A percentile compares a stretch with the other conserved stretches of the same genome.
Conservation (phyloP, 2,113 vertebrate genomes). For the Xyliphius kryptos region DNA sequence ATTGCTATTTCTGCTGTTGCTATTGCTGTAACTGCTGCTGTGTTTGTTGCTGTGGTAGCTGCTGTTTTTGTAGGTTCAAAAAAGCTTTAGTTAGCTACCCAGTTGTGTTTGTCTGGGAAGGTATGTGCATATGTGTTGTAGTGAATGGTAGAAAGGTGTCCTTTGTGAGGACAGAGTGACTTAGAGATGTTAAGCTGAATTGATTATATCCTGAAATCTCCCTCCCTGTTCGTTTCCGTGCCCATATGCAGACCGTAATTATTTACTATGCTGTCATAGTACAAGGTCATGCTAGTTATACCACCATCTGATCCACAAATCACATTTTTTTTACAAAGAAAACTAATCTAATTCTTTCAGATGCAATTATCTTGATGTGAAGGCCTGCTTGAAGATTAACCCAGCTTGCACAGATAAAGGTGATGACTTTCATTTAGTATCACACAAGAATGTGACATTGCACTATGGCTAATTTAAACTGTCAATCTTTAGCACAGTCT, state of each 20-base stretch:
- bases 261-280: constrained; percentile 49
- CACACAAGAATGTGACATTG: constrained; percentile 44
- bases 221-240: too few species aligned
- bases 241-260: constrained; percentile 57
- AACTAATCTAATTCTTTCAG: constrained; percentile 68
- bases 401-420: constrained; percentile 49
- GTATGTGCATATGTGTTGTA: too few species aligned
- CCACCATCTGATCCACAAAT: constrained; percentile 53
- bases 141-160: too few species aligned
- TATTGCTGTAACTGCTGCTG: too few species aligned
- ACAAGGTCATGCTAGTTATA: constrained; percentile 61
- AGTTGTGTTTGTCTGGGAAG: too few species aligned
- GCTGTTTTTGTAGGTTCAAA: too few species aligned
- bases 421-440: constrained; percentile 54
- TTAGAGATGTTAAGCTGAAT: too few species aligned
- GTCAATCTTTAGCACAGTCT: constrained; percentile 65
- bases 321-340: constrained; percentile 58
- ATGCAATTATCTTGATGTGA: constrained; percentile 66
- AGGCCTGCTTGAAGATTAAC: constrained; percentile 46
- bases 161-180: too few species aligned
- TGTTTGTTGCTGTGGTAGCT: too few species aligned
- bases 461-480: constrained; percentile 63
- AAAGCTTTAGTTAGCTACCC: too few species aligned
- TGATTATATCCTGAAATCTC: too few species aligned
- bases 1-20: too few species aligned